These are phyloP conservation scores for Vesta saturnalis DNA, from an alignment of 2,888 invertebrate genomes.

Conservation along the genomic window DNA sequence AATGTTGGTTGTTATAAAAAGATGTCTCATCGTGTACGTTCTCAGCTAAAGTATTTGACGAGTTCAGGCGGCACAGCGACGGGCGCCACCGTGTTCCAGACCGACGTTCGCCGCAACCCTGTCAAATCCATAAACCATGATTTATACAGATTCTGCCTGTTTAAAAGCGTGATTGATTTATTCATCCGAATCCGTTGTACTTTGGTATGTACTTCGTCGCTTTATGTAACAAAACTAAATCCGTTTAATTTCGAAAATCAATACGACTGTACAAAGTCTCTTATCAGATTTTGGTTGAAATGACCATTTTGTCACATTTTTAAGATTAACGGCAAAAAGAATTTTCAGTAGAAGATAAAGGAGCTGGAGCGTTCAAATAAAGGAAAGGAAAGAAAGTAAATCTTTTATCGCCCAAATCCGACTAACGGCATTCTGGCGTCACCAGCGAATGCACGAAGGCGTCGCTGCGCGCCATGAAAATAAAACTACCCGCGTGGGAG, in stretches of 20 bases:
- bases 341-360: too few relatives aligned
- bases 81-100: constrained; percentile 29
- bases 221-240: constrained; percentile 25
- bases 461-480: constrained; percentile 34
- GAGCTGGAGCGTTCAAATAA: background rate
- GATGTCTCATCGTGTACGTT: constrained; percentile 27
- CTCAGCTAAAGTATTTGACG: constrained; percentile 24
- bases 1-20: constrained; percentile 29
- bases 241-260: constrained; percentile 34
- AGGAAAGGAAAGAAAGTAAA: constrained; percentile 32
- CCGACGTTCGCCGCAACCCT: constrained; percentile 32
- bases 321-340: background rate
- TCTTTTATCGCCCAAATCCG: constrained; percentile 38
- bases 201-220: constrained; percentile 28
- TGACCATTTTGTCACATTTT: constrained; percentile 1
- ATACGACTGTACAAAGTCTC: constrained; percentile 27
- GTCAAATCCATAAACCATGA: constrained; percentile 43
- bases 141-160: constrained; percentile 41
- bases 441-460: constrained; percentile 35
- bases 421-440: constrained; percentile 28
- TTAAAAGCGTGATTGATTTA: constrained; percentile 44
- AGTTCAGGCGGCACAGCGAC: constrained; percentile 35
- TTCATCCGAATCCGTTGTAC: constrained; percentile 36
- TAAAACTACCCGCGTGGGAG: constrained; percentile 39
- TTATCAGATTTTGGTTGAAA: constrained; percentile 13